Conservation (phyloP, 2,797 vertebrate species). For the Mionectes olivaceus region DNA sequence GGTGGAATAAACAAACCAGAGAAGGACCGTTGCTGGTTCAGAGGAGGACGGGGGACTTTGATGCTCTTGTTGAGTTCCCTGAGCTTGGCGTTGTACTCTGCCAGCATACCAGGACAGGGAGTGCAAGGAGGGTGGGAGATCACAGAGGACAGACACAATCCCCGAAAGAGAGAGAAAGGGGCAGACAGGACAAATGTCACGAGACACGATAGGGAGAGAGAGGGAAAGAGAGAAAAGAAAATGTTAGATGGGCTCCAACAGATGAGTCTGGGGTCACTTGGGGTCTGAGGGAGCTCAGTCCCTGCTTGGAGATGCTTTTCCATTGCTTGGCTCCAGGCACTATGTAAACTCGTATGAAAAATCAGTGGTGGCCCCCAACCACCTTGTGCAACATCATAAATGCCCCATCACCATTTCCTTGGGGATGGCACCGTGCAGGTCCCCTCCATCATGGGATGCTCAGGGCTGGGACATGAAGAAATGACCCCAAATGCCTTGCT, state of each 20-base stretch:
- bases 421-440: neutral
- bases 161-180: constrained; percentile 34
- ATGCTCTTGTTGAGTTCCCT: constrained; percentile 74
- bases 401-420: neutral
- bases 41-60: constrained; percentile 76
- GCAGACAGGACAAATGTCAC: constrained; percentile 58
- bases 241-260: constrained; percentile 59
- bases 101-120: constrained; percentile 35
- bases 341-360: neutral
- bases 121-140: constrained; percentile 35
- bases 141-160: constrained; percentile 44
- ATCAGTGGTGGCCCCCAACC: neutral
- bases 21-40: constrained; percentile 89
- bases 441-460: neutral
- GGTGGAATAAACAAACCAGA: constrained; percentile 88
- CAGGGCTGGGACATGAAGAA: neutral
- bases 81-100: constrained; percentile 83
- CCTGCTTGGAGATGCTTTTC: neutral
- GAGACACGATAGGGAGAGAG: neutral
- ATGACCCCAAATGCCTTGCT: neutral
- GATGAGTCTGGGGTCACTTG: neutral
- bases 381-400: neutral
- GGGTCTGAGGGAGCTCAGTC: neutral
- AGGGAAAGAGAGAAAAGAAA: constrained; percentile 55
- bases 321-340: neutral